Evolutionary conservation across 2,888 invertebrate species (phyloP).

Genomic region (Aelia acuminata): DNA sequence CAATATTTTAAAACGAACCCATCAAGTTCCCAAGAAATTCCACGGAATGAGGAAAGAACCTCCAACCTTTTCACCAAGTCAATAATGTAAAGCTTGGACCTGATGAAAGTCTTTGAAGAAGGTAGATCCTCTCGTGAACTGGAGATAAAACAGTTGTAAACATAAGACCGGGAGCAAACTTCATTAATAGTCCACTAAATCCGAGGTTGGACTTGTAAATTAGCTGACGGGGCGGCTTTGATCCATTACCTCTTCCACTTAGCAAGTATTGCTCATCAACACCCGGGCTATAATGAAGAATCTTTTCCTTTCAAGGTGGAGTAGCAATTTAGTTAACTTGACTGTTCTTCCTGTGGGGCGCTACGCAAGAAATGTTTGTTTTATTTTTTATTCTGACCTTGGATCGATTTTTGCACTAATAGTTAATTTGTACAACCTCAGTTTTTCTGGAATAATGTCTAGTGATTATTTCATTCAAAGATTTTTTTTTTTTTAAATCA

Average conservation of each 20-base stretch:
- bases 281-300: background rate
- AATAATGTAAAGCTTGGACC: background rate
- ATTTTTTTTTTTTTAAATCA: no score
- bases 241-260: background rate
- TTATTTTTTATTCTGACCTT: no score
- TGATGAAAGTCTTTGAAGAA: background rate
- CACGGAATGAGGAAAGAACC: background rate
- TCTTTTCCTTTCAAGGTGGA: background rate
- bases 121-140: background rate
- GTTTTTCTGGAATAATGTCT: no score
- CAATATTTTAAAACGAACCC: background rate
- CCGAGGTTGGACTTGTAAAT: background rate
- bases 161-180: background rate
- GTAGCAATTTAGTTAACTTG: background rate
- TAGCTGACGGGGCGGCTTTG: background rate
- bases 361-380: background rate
- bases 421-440: no score
- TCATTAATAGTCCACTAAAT: background rate
- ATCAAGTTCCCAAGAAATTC: background rate
- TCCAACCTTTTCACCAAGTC: background rate
- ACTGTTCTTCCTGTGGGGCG: background rate
- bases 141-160: background rate
- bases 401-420: no score
- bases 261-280: background rate
- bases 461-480: no score